Evolutionary conservation across 2,797 vertebrate species (phyloP).

Genomic region (Gallinago nigripennis): DNA sequence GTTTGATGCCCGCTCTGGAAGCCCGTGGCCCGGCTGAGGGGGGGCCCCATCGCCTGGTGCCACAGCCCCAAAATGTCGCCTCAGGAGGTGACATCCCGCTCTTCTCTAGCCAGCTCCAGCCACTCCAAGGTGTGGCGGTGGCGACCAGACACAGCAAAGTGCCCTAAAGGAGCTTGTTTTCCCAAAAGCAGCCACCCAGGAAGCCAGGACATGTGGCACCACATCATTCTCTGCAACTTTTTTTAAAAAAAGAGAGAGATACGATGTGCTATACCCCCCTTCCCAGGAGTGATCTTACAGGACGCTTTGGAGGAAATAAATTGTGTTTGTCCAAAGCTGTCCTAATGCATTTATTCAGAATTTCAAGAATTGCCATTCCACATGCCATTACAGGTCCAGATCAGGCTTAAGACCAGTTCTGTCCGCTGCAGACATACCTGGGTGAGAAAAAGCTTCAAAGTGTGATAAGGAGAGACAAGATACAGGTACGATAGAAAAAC

Average conservation of each 20-base stretch:
- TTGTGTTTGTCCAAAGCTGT: neutral
- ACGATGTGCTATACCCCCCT: neutral
- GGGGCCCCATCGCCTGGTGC: rapidly evolving
- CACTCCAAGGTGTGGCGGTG: neutral
- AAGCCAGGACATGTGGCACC: rapidly evolving
- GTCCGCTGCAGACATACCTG: rapidly evolving
- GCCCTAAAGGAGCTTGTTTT: neutral
- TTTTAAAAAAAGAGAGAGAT: too few relatives aligned
- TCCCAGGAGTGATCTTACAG: neutral
- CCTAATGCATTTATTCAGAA: neutral
- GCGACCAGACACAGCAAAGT: rapidly evolving
- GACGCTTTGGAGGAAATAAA: neutral
- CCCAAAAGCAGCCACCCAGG: neutral
- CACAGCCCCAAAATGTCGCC: rapidly evolving
- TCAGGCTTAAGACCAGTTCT: neutral
- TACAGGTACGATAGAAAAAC: neutral
- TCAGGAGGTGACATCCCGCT: neutral
- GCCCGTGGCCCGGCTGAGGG: rapidly evolving
- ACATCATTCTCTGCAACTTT: rapidly evolving
- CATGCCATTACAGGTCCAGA: neutral
- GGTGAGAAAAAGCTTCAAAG: neutral
- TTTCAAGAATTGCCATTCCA: neutral
- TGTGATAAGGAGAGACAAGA: neutral
- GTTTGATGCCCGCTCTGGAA: rapidly evolving
- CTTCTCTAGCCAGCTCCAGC: neutral